A percentile compares a stretch with the other conserved stretches of the same genome.
These are phyloP conservation scores for Microtus pennsylvanicus DNA, from an alignment of 2,113 vertebrate species.

Conservation along the genomic window DNA sequence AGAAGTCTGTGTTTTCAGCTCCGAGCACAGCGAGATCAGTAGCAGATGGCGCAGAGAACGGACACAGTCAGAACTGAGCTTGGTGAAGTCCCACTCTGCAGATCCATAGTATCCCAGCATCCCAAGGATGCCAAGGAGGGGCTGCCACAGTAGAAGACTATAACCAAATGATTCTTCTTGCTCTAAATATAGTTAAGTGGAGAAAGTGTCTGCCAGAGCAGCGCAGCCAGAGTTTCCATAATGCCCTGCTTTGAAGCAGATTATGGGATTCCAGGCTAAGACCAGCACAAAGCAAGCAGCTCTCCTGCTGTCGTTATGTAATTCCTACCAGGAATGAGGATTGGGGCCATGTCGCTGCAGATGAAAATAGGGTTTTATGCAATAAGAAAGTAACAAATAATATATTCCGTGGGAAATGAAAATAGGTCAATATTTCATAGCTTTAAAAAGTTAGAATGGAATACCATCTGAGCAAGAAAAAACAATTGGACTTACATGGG, in stretches of 20 bases:
- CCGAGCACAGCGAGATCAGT: not conserved
- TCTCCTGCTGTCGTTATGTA: conserved; percentile 52
- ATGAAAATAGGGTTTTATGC: conserved; percentile 56
- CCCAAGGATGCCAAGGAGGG: not conserved
- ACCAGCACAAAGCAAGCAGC: conserved; percentile 54
- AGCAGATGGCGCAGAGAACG: not conserved
- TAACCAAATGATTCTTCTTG: not conserved
- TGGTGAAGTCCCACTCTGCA: not conserved
- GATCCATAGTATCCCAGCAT: not conserved
- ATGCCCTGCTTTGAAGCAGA: conserved; percentile 73
- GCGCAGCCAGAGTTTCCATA: not conserved
- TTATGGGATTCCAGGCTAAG: conserved; percentile 72
- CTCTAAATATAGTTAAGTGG: conserved; percentile 52
- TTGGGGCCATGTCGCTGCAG: conserved; percentile 58
- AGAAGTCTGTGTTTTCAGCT: not conserved
- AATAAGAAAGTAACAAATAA: conserved; percentile 41
- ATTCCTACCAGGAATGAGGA: conserved; percentile 40
- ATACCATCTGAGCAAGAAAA: conserved; percentile 39
- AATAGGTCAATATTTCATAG: conserved; percentile 59
- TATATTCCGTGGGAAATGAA: conserved; percentile 5
- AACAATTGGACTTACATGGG: conserved; percentile 7
- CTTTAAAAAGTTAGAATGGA: conserved; percentile 32
- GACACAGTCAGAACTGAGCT: not conserved
- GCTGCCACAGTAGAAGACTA: not conserved
- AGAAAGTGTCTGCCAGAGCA: conserved; percentile 25